Evolutionary conservation across 23 tunicate genomes (phyloP), one percentile per base, ranked within the genome.

Genomic region (Styela clava): DNA sequence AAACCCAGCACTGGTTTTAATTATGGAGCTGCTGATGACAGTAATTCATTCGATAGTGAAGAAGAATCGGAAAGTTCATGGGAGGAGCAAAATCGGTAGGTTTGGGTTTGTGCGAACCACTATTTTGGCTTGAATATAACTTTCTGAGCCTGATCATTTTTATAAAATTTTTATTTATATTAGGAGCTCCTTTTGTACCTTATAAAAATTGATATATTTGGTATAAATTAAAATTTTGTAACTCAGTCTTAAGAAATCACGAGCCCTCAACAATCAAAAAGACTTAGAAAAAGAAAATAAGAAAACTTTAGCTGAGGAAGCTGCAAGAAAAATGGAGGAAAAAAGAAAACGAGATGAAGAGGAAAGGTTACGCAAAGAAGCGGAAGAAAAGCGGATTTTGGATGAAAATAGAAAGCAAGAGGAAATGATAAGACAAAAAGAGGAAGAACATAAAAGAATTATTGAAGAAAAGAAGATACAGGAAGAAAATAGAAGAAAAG

Each of bases 61-160:
- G 64, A 78, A 52, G 94, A 89, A 84, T 79, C 88, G 1, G 94
- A 89, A 74, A 84, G 94, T 37, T 69, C 81, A 0, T 89, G 94
- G 94, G 88, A 84, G 37, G 29, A 9, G 1, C 88, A 89, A 79
- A 89, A 89, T 44, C 84, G 84, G 94, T 89, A 12, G 25, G 56
- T 33, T 31, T n/a, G n/a, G n/a, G n/a, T n/a, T n/a, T n/a, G n/a
- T n/a, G n/a, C n/a, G n/a, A n/a, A n/a, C n/a, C n/a, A n/a, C n/a
- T n/a, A n/a, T n/a, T n/a, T n/a, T n/a, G n/a, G n/a, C n/a, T n/a
- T n/a, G n/a, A n/a, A n/a, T n/a, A n/a, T n/a, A n/a, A n/a, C n/a
- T n/a, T n/a, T n/a, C n/a, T n/a, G n/a, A n/a, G n/a, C n/a, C n/a
- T n/a, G n/a, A n/a, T n/a, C n/a, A n/a, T n/a, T n/a, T n/a, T n/a